These are phyloP conservation scores for Corythoichthys haematopterus DNA, from an alignment of 2,113 vertebrate genomes.

Conservation along the genomic window DNA sequence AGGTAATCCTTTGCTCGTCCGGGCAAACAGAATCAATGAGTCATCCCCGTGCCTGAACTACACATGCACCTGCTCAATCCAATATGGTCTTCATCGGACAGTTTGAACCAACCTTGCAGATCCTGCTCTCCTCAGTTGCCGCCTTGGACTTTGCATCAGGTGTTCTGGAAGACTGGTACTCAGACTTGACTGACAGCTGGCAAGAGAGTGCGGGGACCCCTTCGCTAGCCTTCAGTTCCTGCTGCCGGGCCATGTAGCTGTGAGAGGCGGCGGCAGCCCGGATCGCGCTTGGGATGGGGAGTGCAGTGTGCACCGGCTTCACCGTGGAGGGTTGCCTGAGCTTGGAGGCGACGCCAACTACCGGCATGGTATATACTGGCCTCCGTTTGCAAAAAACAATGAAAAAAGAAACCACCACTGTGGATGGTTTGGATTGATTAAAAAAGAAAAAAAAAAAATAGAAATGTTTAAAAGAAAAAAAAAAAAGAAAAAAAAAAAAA, in stretches of 20 bases:
- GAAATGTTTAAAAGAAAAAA: slow-evolving; percentile 11
- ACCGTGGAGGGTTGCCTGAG: slow-evolving; percentile 80
- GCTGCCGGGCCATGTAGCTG: slow-evolving; percentile 72
- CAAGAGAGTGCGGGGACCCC: slow-evolving; percentile 73
- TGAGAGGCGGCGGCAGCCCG: slow-evolving; percentile 59
- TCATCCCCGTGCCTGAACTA: slow-evolving; percentile 1
- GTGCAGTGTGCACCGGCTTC: slow-evolving; percentile 87
- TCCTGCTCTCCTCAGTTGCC: slow-evolving; percentile 88
- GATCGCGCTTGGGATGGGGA: slow-evolving; percentile 82
- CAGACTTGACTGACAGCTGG: slow-evolving; percentile 82
- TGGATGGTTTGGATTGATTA: slow-evolving; percentile 25
- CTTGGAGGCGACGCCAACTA: slow-evolving; percentile 92
- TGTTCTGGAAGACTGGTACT: slow-evolving; percentile 73
- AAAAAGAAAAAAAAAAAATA: slow-evolving; percentile 7
- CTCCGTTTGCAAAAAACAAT: slow-evolving; percentile 23
- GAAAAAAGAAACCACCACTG: slow-evolving; percentile 25
- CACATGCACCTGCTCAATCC: slow-evolving; percentile 46
- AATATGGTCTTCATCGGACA: not conserved
- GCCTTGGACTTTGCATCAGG: slow-evolving; percentile 70
- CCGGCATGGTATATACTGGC: slow-evolving; percentile 81
- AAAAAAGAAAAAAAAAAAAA: slow-evolving; percentile 13
- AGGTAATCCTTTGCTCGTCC: slow-evolving; percentile 21
- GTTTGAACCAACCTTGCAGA: slow-evolving; percentile 78
- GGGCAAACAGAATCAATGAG: not conserved
- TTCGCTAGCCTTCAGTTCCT: slow-evolving; percentile 72